Percentiles rank a stretch among this genome's conserved stretches.
Conservation (phyloP, 2,797 vertebrate species). For the Mico argentatus region DNA sequence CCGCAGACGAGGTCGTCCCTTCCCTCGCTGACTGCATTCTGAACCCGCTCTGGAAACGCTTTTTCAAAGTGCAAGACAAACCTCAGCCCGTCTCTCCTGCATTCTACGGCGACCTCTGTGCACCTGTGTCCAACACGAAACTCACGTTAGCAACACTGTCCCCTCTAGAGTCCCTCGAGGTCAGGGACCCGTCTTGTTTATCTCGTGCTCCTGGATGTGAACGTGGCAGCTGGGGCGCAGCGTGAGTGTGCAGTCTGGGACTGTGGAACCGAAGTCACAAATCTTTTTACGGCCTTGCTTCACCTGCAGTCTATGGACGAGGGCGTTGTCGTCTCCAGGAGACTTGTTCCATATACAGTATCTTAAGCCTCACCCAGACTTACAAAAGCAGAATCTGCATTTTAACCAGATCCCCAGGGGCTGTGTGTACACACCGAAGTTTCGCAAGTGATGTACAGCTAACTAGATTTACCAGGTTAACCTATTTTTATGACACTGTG, state of each 20-base stretch:
- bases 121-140: accelerated
- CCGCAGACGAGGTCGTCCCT: accelerated
- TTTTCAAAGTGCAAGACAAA: accelerated
- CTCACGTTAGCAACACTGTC: accelerated
- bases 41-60: not conserved
- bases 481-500: not conserved
- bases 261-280: too few species aligned
- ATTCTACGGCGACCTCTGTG: accelerated
- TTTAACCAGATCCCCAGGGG: not conserved
- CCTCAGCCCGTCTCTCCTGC: too few species aligned
- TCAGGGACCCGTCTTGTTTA: not conserved
- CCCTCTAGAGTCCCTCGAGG: not conserved
- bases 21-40: not conserved
- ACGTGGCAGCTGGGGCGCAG: accelerated
- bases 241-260: accelerated
- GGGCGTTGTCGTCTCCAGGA: accelerated
- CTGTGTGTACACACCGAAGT: accelerated
- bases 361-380: not conserved
- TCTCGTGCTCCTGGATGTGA: not conserved
- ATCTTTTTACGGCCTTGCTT: not conserved
- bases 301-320: accelerated
- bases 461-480: accelerated
- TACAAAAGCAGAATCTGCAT: accelerated
- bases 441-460: too few species aligned
- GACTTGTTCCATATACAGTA: not conserved